Evolutionary conservation across 2,888 invertebrate genomes (phyloP), one percentile per base, ranked within the genome.

Genomic region (Nemotelus pantherinus): DNA sequence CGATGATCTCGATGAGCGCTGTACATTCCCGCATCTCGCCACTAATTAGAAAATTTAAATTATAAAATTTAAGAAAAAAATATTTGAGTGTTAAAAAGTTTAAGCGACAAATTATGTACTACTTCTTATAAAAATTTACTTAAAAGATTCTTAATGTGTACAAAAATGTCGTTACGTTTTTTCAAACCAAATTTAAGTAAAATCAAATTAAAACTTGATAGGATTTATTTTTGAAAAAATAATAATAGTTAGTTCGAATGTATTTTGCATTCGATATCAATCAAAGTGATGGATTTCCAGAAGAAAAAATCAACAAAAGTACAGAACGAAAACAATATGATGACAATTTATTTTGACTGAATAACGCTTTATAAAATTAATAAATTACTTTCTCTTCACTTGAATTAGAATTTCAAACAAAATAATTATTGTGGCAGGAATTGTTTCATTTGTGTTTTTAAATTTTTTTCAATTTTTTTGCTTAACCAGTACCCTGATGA

Each of bases 401-500:
- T 25, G 25, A 25, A 25, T 25, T 25, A 25, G 25, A 25, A 25
- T 71, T 70, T 70, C 9, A 39, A 47, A 58, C 50, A 63, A 65
- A 53, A 55, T 55, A 65, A 65, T 55, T 65, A 39, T 76, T 76
- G 64, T 76, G 65, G 53, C 65, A 76, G 58, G 48, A 50, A n/a
- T 71, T 71, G 9, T 64, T 64, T 55, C 39, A 47, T 74, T 77
- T 79, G 79, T 79, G 45, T 65, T 72, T 81, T 25, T 82, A 80
- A 78, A 81, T 79, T 81, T 82, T 83, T 85, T 82, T 81, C 82
- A 80, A 81, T 81, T 82, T 82, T 83, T 83, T 84, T 83, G 81
- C 82, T 80, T 81, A 85, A 85, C 85, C 86, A 86, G 85, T 86
- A 86, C 86, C 86, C 87, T 85, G 86, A 86, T 83, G 82, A 84